Evolutionary conservation across 2,888 invertebrate genomes (phyloP).

Genomic region (Euplexia lucipara): DNA sequence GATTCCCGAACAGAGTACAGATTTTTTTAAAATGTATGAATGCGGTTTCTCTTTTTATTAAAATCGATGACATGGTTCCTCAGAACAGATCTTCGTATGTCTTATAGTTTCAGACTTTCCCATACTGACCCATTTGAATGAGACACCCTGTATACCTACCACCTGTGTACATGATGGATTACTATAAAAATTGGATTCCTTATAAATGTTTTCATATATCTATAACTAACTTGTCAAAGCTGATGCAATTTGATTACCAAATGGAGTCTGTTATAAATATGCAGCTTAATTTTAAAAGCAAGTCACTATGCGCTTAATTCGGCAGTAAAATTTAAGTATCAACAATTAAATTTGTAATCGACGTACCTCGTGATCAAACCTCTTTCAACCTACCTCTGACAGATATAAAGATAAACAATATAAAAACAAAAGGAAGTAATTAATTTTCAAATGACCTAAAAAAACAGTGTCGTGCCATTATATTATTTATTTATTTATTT

Average conservation of each 20-base stretch:
- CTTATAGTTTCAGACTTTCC: too few species aligned
- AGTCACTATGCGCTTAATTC: slow-evolving; percentile 3
- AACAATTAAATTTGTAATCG: neutral
- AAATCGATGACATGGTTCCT: too few species aligned
- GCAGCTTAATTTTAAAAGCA: neutral
- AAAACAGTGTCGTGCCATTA: slow-evolving; percentile 15
- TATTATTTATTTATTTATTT: too few species aligned
- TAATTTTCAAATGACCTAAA: slow-evolving; percentile 48
- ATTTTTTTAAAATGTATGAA: too few species aligned
- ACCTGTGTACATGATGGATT: too few species aligned
- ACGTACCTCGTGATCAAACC: neutral
- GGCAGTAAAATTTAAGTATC: slow-evolving; percentile 8
- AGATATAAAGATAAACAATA: slow-evolving; percentile 28
- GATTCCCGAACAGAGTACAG: too few species aligned
- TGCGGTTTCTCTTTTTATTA: too few species aligned
- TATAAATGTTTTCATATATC: too few species aligned
- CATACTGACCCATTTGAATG: too few species aligned
- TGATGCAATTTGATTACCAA: slow-evolving; percentile 1
- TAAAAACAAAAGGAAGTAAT: slow-evolving; percentile 32
- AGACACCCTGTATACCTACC: too few species aligned
- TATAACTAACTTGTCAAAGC: neutral
- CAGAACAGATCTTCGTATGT: too few species aligned
- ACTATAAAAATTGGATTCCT: too few species aligned
- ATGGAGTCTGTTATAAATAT: neutral
- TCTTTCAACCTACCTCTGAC: neutral